phyloP scores from a whole-genome alignment of 2,797 vertebrate genomes.

The Chelidonichthys spinosus region DNA sequence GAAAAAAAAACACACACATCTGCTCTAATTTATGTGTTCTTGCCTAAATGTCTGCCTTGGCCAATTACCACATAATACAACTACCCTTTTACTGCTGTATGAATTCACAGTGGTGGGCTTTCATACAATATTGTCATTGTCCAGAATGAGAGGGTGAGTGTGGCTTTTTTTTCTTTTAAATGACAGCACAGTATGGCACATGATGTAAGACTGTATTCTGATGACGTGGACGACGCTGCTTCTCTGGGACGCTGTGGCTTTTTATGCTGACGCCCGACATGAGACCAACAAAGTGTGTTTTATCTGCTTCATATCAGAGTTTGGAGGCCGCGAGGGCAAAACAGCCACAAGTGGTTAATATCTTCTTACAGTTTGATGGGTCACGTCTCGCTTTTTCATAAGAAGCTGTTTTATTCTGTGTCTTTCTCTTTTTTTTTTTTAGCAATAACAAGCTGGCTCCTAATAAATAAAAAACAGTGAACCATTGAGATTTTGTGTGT shows the following conservation, averaged over 20 bases:
- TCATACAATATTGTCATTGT: not conserved
- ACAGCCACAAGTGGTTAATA: not conserved
- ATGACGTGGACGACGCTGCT: not conserved
- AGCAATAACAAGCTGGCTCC: too few species aligned
- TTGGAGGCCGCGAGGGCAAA: not conserved
- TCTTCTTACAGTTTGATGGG: not conserved
- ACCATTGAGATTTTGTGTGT: not conserved
- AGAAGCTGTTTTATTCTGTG: not conserved
- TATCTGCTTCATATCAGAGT: not conserved
- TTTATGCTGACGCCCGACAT: slow-evolving; percentile 21
- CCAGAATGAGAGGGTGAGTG: not conserved
- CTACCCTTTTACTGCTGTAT: not conserved
- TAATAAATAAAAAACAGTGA: too few species aligned
- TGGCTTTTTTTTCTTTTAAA: not conserved
- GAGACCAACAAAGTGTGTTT: slow-evolving; percentile 24
- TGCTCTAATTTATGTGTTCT: not conserved
- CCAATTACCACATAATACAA: not conserved
- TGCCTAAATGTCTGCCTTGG: not conserved
- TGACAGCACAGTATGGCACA: not conserved
- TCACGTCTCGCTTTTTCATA: not conserved
- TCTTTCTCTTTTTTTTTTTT: too few species aligned
- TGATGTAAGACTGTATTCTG: not conserved
- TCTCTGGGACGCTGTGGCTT: slow-evolving; percentile 22
- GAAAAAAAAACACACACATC: not conserved
- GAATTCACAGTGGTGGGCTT: not conserved